Evolutionary conservation across 2,888 invertebrate species (phyloP).

Genomic region (Drosophila nr. fundita): DNA sequence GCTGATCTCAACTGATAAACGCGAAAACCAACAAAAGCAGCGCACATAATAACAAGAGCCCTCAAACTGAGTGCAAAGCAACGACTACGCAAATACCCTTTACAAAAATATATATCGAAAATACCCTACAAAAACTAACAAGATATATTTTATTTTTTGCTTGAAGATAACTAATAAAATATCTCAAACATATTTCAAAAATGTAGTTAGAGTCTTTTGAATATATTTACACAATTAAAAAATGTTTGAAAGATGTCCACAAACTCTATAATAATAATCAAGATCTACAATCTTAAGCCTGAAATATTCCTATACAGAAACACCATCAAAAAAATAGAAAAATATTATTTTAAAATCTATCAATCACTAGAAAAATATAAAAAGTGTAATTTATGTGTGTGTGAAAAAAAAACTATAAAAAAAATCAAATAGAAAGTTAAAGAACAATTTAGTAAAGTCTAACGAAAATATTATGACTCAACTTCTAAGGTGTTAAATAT

Average conservation of each 20-base stretch:
- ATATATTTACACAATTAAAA: no score
- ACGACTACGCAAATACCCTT: slow-evolving; percentile 27
- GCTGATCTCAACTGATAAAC: slow-evolving; percentile 79
- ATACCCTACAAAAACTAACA: not conserved
- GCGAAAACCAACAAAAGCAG: slow-evolving; percentile 74
- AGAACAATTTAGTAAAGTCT: no score
- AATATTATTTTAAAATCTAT: not conserved
- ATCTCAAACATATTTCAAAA: not conserved
- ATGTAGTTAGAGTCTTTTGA: no score
- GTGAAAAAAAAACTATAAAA: not conserved
- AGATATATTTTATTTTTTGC: not conserved
- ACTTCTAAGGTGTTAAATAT: not conserved
- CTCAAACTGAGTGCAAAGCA: not conserved
- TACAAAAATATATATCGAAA: not conserved
- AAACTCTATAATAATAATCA: not conserved
- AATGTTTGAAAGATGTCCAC: not conserved
- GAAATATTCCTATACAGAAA: not conserved
- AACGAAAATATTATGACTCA: not conserved
- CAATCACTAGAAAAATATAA: no score
- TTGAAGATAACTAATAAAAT: no score
- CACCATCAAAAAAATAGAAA: not conserved
- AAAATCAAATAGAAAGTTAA: no score
- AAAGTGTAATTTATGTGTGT: no score
- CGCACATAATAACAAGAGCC: slow-evolving; percentile 38
- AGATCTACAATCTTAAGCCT: not conserved